phyloP scores from a whole-genome alignment of 1,140 invertebrate species.

The Megalopta genalis region DNA sequence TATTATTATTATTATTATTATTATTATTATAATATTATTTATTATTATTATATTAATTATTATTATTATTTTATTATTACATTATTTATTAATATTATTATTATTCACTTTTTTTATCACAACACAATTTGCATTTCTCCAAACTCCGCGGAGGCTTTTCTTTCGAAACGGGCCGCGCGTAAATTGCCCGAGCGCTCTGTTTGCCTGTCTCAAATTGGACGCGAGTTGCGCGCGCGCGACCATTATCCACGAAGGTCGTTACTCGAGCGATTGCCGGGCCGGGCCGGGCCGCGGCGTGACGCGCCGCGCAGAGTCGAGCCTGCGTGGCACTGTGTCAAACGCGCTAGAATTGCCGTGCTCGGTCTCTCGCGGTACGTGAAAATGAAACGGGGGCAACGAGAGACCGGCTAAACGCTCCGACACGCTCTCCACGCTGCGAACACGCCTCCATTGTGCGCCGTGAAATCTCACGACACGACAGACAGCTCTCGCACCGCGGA shows the following conservation, averaged over 20 bases:
- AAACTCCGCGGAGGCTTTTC: neutral
- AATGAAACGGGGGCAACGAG: slow-evolving; percentile 60
- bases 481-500: too few species aligned
- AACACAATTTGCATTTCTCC: neutral
- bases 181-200: slow-evolving; percentile 9
- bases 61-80: too few species aligned
- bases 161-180: neutral
- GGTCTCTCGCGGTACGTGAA: slow-evolving; percentile 41
- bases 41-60: too few species aligned
- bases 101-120: too few species aligned
- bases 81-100: too few species aligned
- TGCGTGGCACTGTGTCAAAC: slow-evolving; percentile 55
- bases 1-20: too few species aligned
- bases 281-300: too few species aligned
- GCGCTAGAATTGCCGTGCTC: slow-evolving; percentile 34
- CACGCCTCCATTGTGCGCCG: slow-evolving; percentile 43
- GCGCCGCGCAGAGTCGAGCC: too few species aligned
- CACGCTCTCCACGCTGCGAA: slow-evolving; percentile 25
- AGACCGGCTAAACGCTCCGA: slow-evolving; percentile 7
- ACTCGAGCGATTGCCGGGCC: slow-evolving; percentile 28
- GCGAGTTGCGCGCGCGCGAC: slow-evolving; percentile 5
- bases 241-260: slow-evolving; percentile 61
- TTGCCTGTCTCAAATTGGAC: slow-evolving; percentile 14
- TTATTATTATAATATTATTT: too few species aligned
- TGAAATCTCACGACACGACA: slow-evolving; percentile 36